Evolutionary conservation across 2,888 invertebrate genomes (phyloP).

Genomic region (Mystacides longicornis): DNA sequence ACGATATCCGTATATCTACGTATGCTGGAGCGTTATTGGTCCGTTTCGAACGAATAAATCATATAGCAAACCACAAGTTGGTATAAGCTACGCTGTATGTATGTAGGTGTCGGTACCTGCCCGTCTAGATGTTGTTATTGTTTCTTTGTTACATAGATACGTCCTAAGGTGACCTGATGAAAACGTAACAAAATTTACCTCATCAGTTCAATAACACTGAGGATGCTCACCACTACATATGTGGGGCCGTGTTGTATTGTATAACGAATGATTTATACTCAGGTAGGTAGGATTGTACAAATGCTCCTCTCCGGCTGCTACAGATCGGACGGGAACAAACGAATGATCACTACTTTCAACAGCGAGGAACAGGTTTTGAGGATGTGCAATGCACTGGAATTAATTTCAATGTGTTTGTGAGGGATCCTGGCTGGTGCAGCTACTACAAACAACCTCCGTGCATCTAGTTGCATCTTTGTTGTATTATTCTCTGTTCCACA

Average conservation of each 20-base stretch:
- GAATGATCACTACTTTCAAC: not conserved
- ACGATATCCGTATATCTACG: too few relatives aligned
- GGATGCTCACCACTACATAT: too few relatives aligned
- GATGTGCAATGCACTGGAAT: constrained; percentile 2
- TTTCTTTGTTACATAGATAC: not conserved
- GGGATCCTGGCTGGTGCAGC: constrained; percentile 1
- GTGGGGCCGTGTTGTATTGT: too few relatives aligned
- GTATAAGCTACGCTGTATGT: too few relatives aligned
- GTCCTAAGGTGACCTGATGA: constrained; percentile 1
- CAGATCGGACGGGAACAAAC: constrained; percentile 1
- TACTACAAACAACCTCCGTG: too few relatives aligned
- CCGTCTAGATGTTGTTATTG: too few relatives aligned
- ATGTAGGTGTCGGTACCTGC: too few relatives aligned
- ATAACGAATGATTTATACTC: not conserved
- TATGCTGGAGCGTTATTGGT: too few relatives aligned
- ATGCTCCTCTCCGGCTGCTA: not conserved
- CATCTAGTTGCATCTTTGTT: too few relatives aligned
- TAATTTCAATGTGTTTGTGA: not conserved
- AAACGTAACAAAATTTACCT: not conserved
- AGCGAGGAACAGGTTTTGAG: constrained; percentile 1
- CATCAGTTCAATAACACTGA: not conserved
- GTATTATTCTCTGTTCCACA: too few relatives aligned
- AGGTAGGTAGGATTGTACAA: not conserved
- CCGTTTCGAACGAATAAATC: too few relatives aligned
- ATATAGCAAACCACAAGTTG: too few relatives aligned